phyloP scores from a whole-genome alignment of 2,888 invertebrate species.

The Coremacera marginata region DNA sequence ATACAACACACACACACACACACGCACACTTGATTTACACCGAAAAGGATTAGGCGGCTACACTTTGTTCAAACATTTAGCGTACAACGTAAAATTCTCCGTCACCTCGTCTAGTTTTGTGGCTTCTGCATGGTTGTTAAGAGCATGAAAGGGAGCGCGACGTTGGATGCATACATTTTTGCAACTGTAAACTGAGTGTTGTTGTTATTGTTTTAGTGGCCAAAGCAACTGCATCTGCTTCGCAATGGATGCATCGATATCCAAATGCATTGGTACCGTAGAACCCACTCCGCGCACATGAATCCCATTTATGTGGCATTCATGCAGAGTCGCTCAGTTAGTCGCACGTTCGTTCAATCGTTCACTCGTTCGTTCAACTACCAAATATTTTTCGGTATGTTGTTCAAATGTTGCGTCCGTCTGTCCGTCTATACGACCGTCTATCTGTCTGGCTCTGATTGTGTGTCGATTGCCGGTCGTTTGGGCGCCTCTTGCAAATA shows the following conservation, averaged over 20 bases:
- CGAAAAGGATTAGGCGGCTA: constrained; percentile 18
- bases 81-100: not conserved
- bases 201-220: constrained; percentile 13
- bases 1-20: constrained; percentile 16
- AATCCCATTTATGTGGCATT: constrained; percentile 14
- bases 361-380: constrained; percentile 33
- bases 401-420: constrained; percentile 16
- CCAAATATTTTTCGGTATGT: constrained; percentile 35
- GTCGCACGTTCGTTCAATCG: not conserved
- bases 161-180: not conserved
- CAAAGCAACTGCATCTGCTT: not conserved
- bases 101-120: not conserved
- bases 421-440: not conserved
- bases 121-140: not conserved
- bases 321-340: not conserved
- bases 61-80: constrained; percentile 34
- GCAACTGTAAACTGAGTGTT: constrained; percentile 8
- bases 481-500: constrained; percentile 13
- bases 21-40: not conserved
- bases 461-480: not conserved
- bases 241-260: constrained; percentile 15
- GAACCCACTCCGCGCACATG: constrained; percentile 11
- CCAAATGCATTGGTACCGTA: constrained; percentile 18
- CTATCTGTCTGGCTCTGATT: not conserved
- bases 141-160: not conserved